Evolutionary conservation across 2,888 invertebrate genomes (phyloP).

Genomic region (Plemyria rubiginata): DNA sequence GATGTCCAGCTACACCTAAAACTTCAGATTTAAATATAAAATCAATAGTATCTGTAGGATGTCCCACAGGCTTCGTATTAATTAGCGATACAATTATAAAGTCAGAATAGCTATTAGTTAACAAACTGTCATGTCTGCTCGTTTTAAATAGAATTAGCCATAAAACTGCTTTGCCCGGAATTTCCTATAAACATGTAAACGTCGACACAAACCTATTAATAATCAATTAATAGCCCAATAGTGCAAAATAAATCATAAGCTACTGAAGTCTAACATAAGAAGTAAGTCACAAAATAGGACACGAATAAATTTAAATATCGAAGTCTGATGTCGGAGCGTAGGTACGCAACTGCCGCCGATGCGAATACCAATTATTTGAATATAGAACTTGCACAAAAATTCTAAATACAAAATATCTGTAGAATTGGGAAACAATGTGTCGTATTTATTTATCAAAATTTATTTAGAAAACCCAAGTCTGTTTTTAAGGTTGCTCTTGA

Average conservation of each 20-base stretch:
- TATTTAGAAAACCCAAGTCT: no score
- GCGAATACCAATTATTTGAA: slow-evolving; percentile 67
- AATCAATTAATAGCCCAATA: slow-evolving; percentile 61
- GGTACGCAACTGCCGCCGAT: slow-evolving; percentile 67
- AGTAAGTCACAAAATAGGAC: slow-evolving; percentile 66
- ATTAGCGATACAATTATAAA: slow-evolving; percentile 30
- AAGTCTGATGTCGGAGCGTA: slow-evolving; percentile 50
- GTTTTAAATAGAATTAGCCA: slow-evolving; percentile 35
- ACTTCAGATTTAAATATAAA: not conserved
- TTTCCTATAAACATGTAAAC: slow-evolving; percentile 50
- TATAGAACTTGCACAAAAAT: slow-evolving; percentile 47
- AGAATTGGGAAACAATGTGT: not conserved
- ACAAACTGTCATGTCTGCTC: slow-evolving; percentile 37
- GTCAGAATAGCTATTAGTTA: slow-evolving; percentile 31
- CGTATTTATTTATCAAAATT: no score
- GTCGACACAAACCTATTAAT: slow-evolving; percentile 57
- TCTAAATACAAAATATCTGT: slow-evolving; percentile 3
- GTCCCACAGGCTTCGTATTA: slow-evolving; percentile 13
- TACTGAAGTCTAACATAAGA: slow-evolving; percentile 63
- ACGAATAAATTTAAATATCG: slow-evolving; percentile 71
- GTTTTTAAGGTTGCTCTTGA: no score
- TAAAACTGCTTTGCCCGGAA: slow-evolving; percentile 40
- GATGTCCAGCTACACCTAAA: not conserved
- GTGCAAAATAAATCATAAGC: slow-evolving; percentile 66
- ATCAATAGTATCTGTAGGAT: slow-evolving; percentile 8